Evolutionary conservation across 2,888 invertebrate species (phyloP).

Genomic region (Agrochola lota): DNA sequence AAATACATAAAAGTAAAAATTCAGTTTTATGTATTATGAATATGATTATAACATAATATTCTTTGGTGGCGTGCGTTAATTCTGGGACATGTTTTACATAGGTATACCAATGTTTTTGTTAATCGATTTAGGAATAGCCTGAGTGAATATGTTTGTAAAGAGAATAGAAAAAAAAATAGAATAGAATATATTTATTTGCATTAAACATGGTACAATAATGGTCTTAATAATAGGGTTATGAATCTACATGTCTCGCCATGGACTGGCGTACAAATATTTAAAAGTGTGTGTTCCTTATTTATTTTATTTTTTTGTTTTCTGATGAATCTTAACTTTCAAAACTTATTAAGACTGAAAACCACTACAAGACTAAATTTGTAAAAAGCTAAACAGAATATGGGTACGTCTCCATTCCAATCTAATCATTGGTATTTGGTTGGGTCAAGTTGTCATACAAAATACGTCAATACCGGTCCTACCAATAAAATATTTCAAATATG

Average conservation of each 20-base stretch:
- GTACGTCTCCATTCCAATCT: background rate
- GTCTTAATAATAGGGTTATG: too few species aligned
- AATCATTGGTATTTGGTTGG: background rate
- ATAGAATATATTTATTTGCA: too few species aligned
- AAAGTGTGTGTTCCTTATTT: too few species aligned
- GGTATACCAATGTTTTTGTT: background rate
- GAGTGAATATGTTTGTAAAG: background rate
- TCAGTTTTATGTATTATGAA: too few species aligned
- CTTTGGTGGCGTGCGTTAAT: too few species aligned
- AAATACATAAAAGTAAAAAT: too few species aligned
- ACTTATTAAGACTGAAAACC: background rate
- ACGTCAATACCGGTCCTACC: background rate
- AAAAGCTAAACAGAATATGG: background rate
- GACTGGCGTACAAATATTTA: too few species aligned
- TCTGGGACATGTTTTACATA: too few species aligned
- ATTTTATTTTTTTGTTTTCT: background rate
- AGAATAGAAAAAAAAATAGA: background rate
- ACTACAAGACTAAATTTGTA: background rate
- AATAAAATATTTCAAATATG: conserved; percentile 18
- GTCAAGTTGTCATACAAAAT: conserved; percentile 1
- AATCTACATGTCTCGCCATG: too few species aligned
- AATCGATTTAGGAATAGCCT: background rate
- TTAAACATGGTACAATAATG: background rate
- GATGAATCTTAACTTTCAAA: too few species aligned
- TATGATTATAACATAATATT: too few species aligned